Base-by-base conservation (phyloP, 92 coral and sea anemone genomes). In the Chrysogorgia sp. region DNA sequence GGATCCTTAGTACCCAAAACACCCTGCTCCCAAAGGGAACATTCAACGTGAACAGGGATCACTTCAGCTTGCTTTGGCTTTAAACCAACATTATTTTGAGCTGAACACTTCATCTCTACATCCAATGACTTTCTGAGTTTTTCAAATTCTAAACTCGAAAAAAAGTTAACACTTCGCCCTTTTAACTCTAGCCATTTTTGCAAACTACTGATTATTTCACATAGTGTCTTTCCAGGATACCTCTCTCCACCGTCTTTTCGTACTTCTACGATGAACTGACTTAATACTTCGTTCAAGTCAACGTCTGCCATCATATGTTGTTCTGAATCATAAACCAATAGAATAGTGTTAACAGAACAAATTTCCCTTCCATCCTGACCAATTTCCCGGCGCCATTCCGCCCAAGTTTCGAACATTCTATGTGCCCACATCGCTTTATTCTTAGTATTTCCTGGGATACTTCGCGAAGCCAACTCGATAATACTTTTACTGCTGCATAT, bases 191-290 rank as follows among this genome's bases (percentile, higher is more conserved):
- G 57, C 32, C 57, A 75, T 72, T 75, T 75, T 60, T 75, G 81
- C 63, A 75, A 57, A 33, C 81, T 75, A 58, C 81, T 75, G 14
- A 75, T 34, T 75, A 75, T 21, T 40, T 75, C 81, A 64, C 32
- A 72, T 63, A 75, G 40, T 15, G 49, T 75, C 49, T 75, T 75
- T 58, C 69, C 81, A 0, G 81, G 80, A 32, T 74, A 74, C 45
- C 69, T 31, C 34, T 31, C 82, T 56, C 75, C 76, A 57, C 43
- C 82, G 22, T 55, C 80, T 41, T 76, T 76, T 59, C 75, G 59
- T 33, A 76, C 49, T 34, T 76, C 74, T 67, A 28, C 53, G 55
- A 67, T 67, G 59, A 67, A 67, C 17, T 67, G 75, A 67, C 75
- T 67, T 47, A 67, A 23, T 13, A 67, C 49, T 10, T n/a, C 74